Percentiles rank a stretch among this genome's conserved stretches.
These are phyloP conservation scores for Ophion ventricosus DNA, from an alignment of 2,888 invertebrate genomes.

Conservation along the genomic window DNA sequence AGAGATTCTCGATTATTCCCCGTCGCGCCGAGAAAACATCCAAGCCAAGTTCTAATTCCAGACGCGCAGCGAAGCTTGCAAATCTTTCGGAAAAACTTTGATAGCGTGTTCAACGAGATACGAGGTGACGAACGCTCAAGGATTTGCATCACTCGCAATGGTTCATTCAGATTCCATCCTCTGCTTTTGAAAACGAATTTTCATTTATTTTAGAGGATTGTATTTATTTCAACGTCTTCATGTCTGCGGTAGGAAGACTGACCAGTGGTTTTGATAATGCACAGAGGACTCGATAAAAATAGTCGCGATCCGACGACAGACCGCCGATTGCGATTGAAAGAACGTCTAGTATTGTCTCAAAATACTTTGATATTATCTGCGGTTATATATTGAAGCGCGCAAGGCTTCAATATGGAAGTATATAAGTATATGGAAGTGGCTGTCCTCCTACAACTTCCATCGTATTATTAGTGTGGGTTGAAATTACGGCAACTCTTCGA, in stretches of 20 bases:
- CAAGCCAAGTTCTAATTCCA: constrained; percentile 64
- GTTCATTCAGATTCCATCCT: neutral
- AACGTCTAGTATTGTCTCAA: neutral
- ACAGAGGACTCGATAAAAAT: neutral
- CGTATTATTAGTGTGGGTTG: too few species aligned
- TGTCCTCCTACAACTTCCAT: too few species aligned
- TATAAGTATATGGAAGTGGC: neutral
- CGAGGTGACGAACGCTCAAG: constrained; percentile 51
- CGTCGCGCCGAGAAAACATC: constrained; percentile 26
- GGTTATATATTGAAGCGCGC: neutral
- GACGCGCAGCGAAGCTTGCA: constrained; percentile 38
- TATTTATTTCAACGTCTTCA: neutral
- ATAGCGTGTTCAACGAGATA: constrained; percentile 46
- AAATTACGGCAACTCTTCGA: too few species aligned
- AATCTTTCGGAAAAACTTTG: constrained; percentile 51
- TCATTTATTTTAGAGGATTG: constrained; percentile 26
- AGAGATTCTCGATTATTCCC: constrained; percentile 57
- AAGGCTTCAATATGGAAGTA: too few species aligned
- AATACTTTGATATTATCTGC: constrained; percentile 8
- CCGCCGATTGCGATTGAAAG: neutral
- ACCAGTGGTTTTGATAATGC: neutral
- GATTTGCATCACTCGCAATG: constrained; percentile 11
- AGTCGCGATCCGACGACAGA: neutral
- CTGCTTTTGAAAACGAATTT: constrained; percentile 26
- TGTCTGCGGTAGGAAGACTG: constrained; percentile 4